Evolutionary conservation across 2,797 vertebrate species (phyloP).

Genomic region (Scolopax bukidnonensis): DNA sequence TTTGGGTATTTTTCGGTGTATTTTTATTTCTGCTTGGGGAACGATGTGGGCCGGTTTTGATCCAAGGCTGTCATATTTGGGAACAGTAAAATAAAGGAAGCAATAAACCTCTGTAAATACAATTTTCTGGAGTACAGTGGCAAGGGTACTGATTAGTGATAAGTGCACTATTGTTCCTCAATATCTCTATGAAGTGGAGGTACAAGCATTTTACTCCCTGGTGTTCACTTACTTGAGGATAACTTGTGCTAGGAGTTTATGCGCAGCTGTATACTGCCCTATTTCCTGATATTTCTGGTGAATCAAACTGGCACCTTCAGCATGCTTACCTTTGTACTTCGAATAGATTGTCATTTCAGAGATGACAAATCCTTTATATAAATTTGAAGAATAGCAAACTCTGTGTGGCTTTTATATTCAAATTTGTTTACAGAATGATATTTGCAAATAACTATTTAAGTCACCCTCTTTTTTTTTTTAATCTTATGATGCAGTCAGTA

Average conservation of each 20-base stretch:
- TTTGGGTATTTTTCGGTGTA: not conserved
- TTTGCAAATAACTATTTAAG: slow-evolving; percentile 53
- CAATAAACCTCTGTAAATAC: slow-evolving; percentile 7
- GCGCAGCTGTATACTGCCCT: slow-evolving; percentile 40
- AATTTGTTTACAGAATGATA: slow-evolving; percentile 72
- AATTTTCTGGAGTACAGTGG: not conserved
- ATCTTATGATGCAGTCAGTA: slow-evolving; percentile 33
- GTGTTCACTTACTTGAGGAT: slow-evolving; percentile 50
- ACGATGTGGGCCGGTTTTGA: not conserved
- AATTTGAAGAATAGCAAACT: slow-evolving; percentile 51
- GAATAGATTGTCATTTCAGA: slow-evolving; percentile 46
- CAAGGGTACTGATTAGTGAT: slow-evolving; percentile 7
- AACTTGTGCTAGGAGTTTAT: slow-evolving; percentile 30
- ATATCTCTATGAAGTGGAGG: not conserved
- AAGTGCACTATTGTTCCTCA: not conserved
- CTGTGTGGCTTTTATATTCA: slow-evolving; percentile 67
- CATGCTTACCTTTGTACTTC: slow-evolving; percentile 41
- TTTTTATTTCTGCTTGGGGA: slow-evolving; percentile 2
- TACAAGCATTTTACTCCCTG: slow-evolving; percentile 48
- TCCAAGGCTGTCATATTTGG: not conserved
- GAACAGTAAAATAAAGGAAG: not conserved
- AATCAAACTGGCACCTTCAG: slow-evolving; percentile 34
- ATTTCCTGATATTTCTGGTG: slow-evolving; percentile 54
- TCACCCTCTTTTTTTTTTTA: not conserved
- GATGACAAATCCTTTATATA: slow-evolving; percentile 48